These are phyloP conservation scores for Zophobas atratus DNA, from an alignment of 1,140 invertebrate species.

Conservation along the genomic window DNA sequence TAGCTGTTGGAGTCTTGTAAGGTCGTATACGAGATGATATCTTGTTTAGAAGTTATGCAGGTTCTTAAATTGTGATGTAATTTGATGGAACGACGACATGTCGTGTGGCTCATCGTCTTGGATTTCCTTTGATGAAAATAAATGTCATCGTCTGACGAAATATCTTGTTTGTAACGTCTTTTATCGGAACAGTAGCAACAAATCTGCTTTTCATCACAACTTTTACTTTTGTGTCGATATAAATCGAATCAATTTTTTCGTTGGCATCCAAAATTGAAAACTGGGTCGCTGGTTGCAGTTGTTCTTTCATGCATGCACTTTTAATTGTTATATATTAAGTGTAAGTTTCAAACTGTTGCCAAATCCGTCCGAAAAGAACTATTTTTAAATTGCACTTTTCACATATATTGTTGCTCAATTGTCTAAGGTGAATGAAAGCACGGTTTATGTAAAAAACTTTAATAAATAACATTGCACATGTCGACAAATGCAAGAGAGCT, in stretches of 20 bases:
- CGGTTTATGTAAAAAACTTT: conserved; percentile 43
- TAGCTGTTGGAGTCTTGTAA: conserved; percentile 10
- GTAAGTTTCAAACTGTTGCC: conserved; percentile 15
- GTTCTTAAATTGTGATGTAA: conserved; percentile 4
- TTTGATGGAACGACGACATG: conserved; percentile 16
- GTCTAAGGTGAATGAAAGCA: conserved; percentile 7
- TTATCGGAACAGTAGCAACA: neutral
- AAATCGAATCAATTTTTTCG: too few relatives aligned
- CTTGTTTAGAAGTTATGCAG: conserved; percentile 3
- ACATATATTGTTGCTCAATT: conserved; percentile 10
- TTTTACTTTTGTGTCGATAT: neutral
- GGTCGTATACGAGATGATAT: conserved; percentile 32
- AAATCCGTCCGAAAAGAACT: conserved; percentile 7
- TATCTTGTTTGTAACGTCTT: conserved; percentile 1
- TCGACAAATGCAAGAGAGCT: conserved; percentile 26
- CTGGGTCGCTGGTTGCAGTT: neutral
- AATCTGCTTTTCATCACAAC: neutral
- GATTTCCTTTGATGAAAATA: neutral
- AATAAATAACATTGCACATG: conserved; percentile 53
- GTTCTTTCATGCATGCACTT: conserved; percentile 12
- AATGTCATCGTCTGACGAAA: conserved; percentile 20
- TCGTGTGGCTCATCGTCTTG: neutral
- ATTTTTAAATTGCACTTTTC: conserved; percentile 11
- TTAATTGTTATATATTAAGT: neutral
- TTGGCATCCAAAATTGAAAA: neutral